Evolutionary conservation across 1,140 invertebrate genomes (phyloP).

Genomic region (Pararge aegeria): DNA sequence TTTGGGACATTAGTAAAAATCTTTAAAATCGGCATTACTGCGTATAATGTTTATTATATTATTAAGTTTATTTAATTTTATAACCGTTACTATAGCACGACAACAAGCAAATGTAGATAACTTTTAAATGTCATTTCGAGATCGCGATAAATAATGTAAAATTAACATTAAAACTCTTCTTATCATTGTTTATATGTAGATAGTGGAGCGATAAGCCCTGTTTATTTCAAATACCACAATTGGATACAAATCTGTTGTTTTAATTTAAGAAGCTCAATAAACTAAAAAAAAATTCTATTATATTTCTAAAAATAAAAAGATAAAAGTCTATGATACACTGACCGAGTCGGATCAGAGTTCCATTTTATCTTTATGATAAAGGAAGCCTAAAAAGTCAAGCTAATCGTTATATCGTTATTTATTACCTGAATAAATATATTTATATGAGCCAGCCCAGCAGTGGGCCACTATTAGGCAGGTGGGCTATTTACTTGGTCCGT

Average conservation of each 20-base stretch:
- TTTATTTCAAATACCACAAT: background rate
- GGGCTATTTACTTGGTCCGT: no score
- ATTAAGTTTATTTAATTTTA: background rate
- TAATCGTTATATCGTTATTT: no score
- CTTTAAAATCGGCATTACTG: slow-evolving; percentile 58
- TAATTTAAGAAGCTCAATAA: no score
- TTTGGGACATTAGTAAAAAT: slow-evolving; percentile 60
- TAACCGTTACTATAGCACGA: background rate
- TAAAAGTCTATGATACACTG: no score
- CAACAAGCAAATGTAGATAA: background rate
- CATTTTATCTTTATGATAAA: no score
- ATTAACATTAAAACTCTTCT: background rate
- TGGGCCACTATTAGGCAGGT: no score
- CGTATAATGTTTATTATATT: background rate
- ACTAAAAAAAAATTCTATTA: no score
- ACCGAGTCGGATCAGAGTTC: no score
- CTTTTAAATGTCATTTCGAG: slow-evolving; percentile 1
- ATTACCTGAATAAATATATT: no score
- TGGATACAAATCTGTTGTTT: background rate
- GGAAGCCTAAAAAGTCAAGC: no score
- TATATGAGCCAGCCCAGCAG: no score
- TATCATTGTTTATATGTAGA: slow-evolving; percentile 5
- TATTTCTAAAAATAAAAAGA: no score
- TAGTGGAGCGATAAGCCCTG: background rate
- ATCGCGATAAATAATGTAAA: background rate